Conservation (phyloP, 2,888 invertebrate species). For the Nycteola revayana region DNA sequence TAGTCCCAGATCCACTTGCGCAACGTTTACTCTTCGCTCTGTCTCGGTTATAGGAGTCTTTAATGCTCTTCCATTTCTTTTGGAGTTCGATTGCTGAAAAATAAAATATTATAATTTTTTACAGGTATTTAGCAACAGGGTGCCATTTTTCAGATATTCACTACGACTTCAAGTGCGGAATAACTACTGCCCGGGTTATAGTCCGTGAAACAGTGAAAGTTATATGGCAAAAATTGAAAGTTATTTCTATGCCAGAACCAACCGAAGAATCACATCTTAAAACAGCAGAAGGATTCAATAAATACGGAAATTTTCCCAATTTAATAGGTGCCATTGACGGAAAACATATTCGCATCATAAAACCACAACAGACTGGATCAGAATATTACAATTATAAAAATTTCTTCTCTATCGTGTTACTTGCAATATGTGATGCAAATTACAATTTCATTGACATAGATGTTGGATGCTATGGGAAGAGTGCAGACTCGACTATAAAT, state of each 20-base stretch:
- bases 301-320: constrained; percentile 16
- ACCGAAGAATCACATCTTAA: constrained; percentile 8
- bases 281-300: constrained; percentile 7
- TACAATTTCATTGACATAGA: constrained; percentile 5
- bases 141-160: constrained; percentile 10
- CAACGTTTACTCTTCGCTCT: neutral
- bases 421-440: constrained; percentile 6
- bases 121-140: constrained; percentile 9
- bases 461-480: constrained; percentile 5
- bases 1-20: constrained; percentile 7
- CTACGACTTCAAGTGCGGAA: constrained; percentile 7
- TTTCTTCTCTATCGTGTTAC: constrained; percentile 7
- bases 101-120: constrained; percentile 3
- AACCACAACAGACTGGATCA: constrained; percentile 12
- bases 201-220: constrained; percentile 10
- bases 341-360: constrained; percentile 13
- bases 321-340: constrained; percentile 11
- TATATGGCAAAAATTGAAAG: constrained; percentile 7
- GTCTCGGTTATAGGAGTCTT: constrained; percentile 5
- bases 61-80: neutral
- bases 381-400: neutral
- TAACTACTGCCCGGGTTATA: constrained; percentile 7
- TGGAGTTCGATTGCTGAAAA: no score
- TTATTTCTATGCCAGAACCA: constrained; percentile 8
- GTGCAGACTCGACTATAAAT: constrained; percentile 3